phyloP scores from a whole-genome alignment of 2,888 invertebrate genomes.

The Lordiphosa andalusiaca region DNA sequence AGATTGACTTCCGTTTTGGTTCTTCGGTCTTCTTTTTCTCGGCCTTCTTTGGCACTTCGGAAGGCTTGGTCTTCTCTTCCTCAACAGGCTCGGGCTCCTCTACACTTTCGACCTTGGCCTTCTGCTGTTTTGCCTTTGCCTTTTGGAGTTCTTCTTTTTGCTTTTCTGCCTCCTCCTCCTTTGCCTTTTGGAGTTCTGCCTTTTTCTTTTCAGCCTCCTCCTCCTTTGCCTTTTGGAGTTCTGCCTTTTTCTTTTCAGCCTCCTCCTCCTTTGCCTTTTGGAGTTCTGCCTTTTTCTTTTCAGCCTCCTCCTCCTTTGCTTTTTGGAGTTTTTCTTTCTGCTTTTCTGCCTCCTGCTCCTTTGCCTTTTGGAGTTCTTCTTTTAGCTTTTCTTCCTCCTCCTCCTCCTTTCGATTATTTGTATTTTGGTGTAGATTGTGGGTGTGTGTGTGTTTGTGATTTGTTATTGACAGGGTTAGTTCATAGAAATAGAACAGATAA shows the following conservation, averaged over 20 bases:
- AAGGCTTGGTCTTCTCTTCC: constrained; percentile 2
- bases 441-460: not conserved
- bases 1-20: constrained; percentile 12
- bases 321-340: too few species aligned
- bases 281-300: too few species aligned
- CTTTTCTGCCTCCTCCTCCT: too few species aligned
- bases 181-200: too few species aligned
- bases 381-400: constrained; percentile 37
- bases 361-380: constrained; percentile 33
- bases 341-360: constrained; percentile 3
- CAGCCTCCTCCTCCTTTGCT: too few species aligned
- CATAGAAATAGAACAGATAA: not conserved
- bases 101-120: not conserved
- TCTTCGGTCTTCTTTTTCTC: constrained; percentile 41
- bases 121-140: constrained; percentile 14
- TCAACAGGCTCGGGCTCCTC: constrained; percentile 28
- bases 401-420: constrained; percentile 13
- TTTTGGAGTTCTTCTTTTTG: not conserved
- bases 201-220: too few species aligned
- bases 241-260: too few species aligned
- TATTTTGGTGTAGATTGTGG: constrained; percentile 16
- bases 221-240: too few species aligned
- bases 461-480: too few species aligned
- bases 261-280: too few species aligned
- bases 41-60: constrained; percentile 28